Evolutionary conservation across 2,888 invertebrate species (phyloP), one percentile per base, ranked within the genome.

Genomic region (Athalia cordata): DNA sequence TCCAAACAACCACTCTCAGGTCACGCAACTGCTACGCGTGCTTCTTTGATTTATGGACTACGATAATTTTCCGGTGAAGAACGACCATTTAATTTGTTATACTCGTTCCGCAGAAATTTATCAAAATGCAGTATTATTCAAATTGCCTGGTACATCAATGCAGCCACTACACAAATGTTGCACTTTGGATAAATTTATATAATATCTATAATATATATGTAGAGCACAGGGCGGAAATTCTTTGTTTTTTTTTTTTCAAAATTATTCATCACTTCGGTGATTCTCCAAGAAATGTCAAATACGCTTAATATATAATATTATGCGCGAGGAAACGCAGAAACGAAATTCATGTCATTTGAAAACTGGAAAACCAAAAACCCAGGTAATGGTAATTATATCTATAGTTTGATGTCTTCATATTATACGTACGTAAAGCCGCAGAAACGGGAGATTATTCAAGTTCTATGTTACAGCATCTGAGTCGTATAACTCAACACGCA

Each of bases 1-100:
- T 86, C 89, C 88, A 89, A 90, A 90, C 88, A 90, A 89, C 86
- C 87, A 86, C 84, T 86, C 83, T 84, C 86, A 85, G 87, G 89
- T 88, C 89, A 88, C 85, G 85, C 86, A 86, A 75, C 57, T 59
- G 72, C 85, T 83, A 83, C 84, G 85, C 84, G 87, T 84, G 83
- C 85, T 82, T 81, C 79, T 80, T 85, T 89, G 89, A 89, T 89
- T 90, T 89, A 89, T 88, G 87, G 86, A 87, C 84, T 82, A 83
- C 83, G 29, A 29, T 29, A 29, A 29, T 82, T 81, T 74, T 79
- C 57, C n/a, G 45, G 49, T 62, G 78, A 78, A 55, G 64, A 79
- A 76, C 64, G 65, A 78, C 81, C 50, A 6, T 45, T n/a, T 72
- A 72, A 72, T 72, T 72, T 59, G 72, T 15, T 57, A n/a, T 29